Percentiles rank a stretch among this genome's conserved stretches.
These are phyloP conservation scores for Glandiceps talaboti DNA, from an alignment of 53 echinoderm and acorn worm species.

Conservation along the genomic window DNA sequence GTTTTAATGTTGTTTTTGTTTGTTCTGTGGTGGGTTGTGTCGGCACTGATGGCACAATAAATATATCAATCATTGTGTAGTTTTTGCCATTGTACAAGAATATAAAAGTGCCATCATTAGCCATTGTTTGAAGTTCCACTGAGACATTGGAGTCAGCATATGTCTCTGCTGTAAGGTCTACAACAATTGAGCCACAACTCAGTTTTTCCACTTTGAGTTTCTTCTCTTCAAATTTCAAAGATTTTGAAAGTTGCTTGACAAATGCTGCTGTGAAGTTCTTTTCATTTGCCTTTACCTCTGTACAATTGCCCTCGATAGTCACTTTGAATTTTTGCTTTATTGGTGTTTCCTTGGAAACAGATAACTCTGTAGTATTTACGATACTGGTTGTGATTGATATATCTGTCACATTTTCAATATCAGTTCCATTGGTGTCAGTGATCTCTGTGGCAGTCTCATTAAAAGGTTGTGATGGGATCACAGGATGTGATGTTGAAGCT, in stretches of 20 bases:
- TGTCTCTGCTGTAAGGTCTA: slow-evolving; percentile 32
- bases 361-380: too few relatives aligned
- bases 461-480: background rate
- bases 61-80: slow-evolving; percentile 8
- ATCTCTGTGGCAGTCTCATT: background rate
- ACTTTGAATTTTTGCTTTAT: slow-evolving; percentile 14
- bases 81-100: slow-evolving; percentile 9
- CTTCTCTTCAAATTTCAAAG: background rate
- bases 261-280: slow-evolving; percentile 23
- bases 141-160: slow-evolving; percentile 12
- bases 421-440: background rate
- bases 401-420: background rate
- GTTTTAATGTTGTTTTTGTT: slow-evolving; percentile 3
- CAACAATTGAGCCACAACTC: slow-evolving; percentile 40
- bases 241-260: slow-evolving; percentile 10
- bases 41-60: background rate
- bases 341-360: background rate
- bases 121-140: slow-evolving; percentile 16
- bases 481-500: slow-evolving; percentile 1
- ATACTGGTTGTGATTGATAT: too few relatives aligned
- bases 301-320: slow-evolving; percentile 38
- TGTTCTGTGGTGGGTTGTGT: background rate
- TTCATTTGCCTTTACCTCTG: slow-evolving; percentile 16
- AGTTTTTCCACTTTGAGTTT: slow-evolving; percentile 23
- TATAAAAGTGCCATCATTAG: slow-evolving; percentile 9